These are phyloP conservation scores for Acropora tenuis DNA, from an alignment of 64 coral and sea anemone species.

Conservation along the genomic window DNA sequence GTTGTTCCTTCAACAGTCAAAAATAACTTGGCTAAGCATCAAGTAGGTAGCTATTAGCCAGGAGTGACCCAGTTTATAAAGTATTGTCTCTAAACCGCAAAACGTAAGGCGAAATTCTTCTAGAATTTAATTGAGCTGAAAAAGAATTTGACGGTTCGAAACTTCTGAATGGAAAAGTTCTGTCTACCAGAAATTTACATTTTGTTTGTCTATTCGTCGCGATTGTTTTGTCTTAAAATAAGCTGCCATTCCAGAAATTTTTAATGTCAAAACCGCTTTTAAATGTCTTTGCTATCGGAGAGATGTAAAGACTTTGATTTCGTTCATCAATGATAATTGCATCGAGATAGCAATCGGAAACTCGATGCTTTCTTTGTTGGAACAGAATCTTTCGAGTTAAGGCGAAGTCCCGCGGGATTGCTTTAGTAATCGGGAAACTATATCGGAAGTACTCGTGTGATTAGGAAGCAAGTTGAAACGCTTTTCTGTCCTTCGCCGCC, in stretches of 20 bases:
- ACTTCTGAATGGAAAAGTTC: not conserved
- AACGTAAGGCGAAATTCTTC: not conserved
- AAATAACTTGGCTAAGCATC: too few relatives aligned
- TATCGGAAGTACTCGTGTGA: too few relatives aligned
- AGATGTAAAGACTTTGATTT: not conserved
- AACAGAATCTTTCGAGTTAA: too few relatives aligned
- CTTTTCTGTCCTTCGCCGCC: too few relatives aligned
- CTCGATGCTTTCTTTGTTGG: too few relatives aligned
- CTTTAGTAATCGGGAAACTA: too few relatives aligned
- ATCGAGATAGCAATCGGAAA: too few relatives aligned
- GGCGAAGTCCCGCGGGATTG: too few relatives aligned
- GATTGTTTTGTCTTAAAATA: conserved; percentile 44
- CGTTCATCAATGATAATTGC: not conserved
- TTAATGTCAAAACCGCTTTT: not conserved
- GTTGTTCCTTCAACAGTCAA: not conserved
- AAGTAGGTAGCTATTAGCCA: too few relatives aligned
- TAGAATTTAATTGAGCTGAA: not conserved
- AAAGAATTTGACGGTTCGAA: not conserved
- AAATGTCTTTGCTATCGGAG: not conserved
- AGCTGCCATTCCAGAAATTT: not conserved
- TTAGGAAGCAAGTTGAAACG: too few relatives aligned
- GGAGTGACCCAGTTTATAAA: too few relatives aligned
- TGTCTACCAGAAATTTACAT: not conserved
- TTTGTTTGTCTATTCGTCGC: conserved; percentile 2
- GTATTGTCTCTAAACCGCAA: not conserved